Base-by-base conservation (phyloP, 2,113 vertebrate genomes). In the Grallaria varia region DNA sequence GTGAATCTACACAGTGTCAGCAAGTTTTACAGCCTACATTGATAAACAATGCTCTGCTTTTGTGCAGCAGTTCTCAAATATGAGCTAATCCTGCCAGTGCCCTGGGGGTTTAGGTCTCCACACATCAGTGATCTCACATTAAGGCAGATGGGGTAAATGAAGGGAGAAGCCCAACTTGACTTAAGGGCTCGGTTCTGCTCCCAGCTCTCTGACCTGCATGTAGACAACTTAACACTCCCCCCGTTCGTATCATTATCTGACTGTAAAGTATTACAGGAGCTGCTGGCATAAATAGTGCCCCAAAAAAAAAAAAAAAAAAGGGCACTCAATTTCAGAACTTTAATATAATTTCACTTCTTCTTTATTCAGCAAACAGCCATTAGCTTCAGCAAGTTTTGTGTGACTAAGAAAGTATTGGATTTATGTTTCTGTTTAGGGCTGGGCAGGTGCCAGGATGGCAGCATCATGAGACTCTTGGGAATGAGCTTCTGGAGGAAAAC, bases 131-230 rank as follows among this genome's bases (percentile, higher is more conserved):
- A 84, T 86, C 92, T 92, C 77, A 81, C 22, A 58, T 52, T 91
- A 87, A 94, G 96, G 94, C 95, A 89, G 83, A 96, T 84, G 91
- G 87, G 85, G 39, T 91, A 90, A 81, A 87, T 90, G 94, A 85
- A 96, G 89, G 47, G 92, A 96, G 90, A 97, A 97, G 64, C 89
- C 89, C 79, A 89, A 3, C 79, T 85, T 81, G 89, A 86, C 93
- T 93, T 67, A 55, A 92, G 93, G 93, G 77, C 81, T 92, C 2
- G 0, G 58, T 84, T 92, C 80, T 92, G 76, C 87, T 91, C 73
- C 73, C 8, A 14, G 60, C 80, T 87, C 53, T 66, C 83, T 93
- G 92, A 84, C 89, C 90, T 89, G 47, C 44, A 3, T 94, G 90
- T 33, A 72, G 63, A 85, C 85, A 84, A 79, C 88, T 95, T 84